A percentile compares a stretch with the other conserved stretches of the same genome.
Conservation (phyloP, 2,888 invertebrate species). For the Melipona beecheii region DNA sequence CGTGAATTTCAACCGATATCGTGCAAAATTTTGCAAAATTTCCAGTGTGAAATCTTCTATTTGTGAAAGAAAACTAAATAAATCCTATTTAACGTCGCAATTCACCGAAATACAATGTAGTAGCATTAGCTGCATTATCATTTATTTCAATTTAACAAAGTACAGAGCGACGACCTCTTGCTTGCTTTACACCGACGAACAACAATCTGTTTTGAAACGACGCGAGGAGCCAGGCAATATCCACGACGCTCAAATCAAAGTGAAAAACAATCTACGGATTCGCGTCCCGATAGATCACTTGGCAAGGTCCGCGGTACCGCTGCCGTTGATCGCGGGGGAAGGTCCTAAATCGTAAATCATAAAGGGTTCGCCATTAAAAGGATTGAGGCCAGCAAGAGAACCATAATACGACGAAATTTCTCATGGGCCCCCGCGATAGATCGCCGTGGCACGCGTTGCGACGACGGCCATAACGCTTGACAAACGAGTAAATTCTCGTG, state of each 20-base stretch:
- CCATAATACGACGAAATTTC: constrained; percentile 33
- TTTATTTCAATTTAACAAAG: not conserved
- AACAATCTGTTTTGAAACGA: not conserved
- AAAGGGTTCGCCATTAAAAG: constrained; percentile 24
- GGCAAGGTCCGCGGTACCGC: not conserved
- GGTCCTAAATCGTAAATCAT: constrained; percentile 24
- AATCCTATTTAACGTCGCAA: too few species aligned
- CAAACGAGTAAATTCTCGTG: constrained; percentile 53
- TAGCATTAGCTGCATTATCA: not conserved
- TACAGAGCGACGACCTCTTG: not conserved
- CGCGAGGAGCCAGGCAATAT: not conserved
- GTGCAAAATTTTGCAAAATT: not conserved
- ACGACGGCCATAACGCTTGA: constrained; percentile 50
- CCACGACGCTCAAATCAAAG: too few species aligned
- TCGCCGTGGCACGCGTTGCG: constrained; percentile 33
- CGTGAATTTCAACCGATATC: not conserved
- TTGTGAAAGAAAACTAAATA: not conserved
- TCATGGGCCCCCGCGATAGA: constrained; percentile 47
- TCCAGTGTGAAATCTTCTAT: too few species aligned
- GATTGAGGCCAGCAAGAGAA: constrained; percentile 4
- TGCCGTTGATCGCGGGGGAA: not conserved
- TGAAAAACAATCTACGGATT: not conserved
- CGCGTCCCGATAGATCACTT: not conserved
- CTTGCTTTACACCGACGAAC: not conserved
- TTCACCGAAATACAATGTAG: too few species aligned